These are phyloP conservation scores for Caenorhabditis sinica DNA, from an alignment of 2,888 invertebrate species.

Conservation along the genomic window DNA sequence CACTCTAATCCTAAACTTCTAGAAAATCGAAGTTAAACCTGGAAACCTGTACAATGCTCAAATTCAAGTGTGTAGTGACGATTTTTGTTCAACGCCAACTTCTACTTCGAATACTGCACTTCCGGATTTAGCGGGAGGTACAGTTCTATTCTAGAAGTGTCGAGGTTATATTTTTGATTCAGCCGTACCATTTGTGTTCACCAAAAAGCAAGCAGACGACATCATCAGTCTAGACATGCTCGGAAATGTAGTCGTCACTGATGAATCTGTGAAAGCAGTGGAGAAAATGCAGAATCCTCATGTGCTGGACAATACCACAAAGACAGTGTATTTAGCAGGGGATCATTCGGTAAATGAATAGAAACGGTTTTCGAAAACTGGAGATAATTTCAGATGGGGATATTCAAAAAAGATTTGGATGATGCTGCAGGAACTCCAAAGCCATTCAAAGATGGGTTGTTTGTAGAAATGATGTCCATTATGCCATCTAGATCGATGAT, in stretches of 20 bases:
- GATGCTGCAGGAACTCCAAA: conserved; percentile 43
- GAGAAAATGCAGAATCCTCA: conserved; percentile 52
- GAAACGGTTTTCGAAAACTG: neutral
- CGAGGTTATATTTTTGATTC: neutral
- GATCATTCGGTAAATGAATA: conserved; percentile 64
- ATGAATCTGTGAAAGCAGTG: conserved; percentile 52
- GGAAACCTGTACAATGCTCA: conserved; percentile 58
- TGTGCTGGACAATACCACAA: conserved; percentile 66
- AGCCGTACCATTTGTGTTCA: conserved; percentile 60
- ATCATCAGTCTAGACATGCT: conserved; percentile 51
- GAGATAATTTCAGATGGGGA: conserved; percentile 61
- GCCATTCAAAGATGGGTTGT: conserved; percentile 61
- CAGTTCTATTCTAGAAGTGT: neutral
- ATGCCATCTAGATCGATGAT: conserved; percentile 72
- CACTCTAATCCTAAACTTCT: conserved; percentile 10
- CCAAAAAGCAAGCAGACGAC: conserved; percentile 46
- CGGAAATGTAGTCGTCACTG: conserved; percentile 29
- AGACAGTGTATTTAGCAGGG: conserved; percentile 63
- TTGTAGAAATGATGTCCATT: conserved; percentile 63
- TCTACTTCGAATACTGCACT: conserved; percentile 61
- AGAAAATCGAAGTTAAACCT: conserved; percentile 66
- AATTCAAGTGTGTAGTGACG: conserved; percentile 63
- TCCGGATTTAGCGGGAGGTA: conserved; percentile 34
- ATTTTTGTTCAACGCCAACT: conserved; percentile 63
- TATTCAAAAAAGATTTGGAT: conserved; percentile 61